Base-by-base conservation (phyloP, 2,888 invertebrate species). In the Tipula vernalis region DNA sequence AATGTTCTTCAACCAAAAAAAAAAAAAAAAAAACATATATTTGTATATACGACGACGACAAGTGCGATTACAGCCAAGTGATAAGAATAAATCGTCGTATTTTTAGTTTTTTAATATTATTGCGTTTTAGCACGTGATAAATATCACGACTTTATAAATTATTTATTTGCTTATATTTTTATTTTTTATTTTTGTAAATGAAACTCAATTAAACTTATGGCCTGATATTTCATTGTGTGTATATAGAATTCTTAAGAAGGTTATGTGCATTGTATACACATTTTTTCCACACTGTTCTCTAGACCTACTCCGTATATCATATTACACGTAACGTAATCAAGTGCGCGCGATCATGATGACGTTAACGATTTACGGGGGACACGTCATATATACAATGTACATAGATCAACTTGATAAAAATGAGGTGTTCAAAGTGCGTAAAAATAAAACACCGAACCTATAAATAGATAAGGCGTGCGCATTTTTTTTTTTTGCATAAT, bases 81-180 rank as follows among this genome's bases (percentile, higher is more conserved):
- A 71, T 71, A 71, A 71, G 71, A 71, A 71, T 71, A 71, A 18
- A 71, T 71, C 28, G 71, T 28, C 28, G 71, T 71, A 71, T 71
- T 71, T 28, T 71, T 71, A 71, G 3, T 28, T 10, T 28, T 15
- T 71, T 71, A 13, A 13, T 71, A 28, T 71, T 71, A 71, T 71
- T 71, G 71, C 71, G 71, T 71, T 71, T 71, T 71, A 71, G 71
- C 71, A 71, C 71, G 71, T 71, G 71, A 71, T 71, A 71, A 71
- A 71, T 71, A 71, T 18, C 71, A 71, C 71, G 71, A 71, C 71
- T 71, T 71, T 18, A 10, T 71, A 71, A 71, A 71, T 71, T 71
- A 71, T 18, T 71, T 71, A 71, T 28, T 71, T 71, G 71, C 71
- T 71, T 71, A 71, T 71, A 28, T 71, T 28, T 51, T 10, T 71